Conservation (phyloP, 2,888 invertebrate genomes). For the Perizoma affinitatum region DNA sequence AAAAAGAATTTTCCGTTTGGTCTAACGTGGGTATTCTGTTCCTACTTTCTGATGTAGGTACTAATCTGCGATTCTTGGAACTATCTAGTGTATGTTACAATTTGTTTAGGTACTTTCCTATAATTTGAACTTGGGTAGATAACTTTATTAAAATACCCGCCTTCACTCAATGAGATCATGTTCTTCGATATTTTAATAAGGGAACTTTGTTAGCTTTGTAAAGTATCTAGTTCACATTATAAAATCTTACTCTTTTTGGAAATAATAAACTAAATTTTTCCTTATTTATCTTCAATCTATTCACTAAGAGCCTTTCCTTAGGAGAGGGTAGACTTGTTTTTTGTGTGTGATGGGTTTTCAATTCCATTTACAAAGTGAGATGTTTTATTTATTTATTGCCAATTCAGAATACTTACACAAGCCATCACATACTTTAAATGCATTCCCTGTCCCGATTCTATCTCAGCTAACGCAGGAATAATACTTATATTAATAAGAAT, state of each 20-base stretch:
- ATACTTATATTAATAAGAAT: too few species aligned
- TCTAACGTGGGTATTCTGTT: too few species aligned
- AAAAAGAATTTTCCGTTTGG: too few species aligned
- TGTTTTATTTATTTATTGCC: too few species aligned
- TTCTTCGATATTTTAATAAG: conserved; percentile 37
- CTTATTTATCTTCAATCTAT: background rate
- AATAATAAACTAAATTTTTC: conserved; percentile 1
- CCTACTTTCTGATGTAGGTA: too few species aligned
- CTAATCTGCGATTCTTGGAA: too few species aligned
- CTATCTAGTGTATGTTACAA: too few species aligned
- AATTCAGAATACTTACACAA: too few species aligned
- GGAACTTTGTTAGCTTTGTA: conserved; percentile 30
- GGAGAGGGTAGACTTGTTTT: conserved; percentile 4
- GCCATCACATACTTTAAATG: too few species aligned
- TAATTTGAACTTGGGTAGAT: background rate
- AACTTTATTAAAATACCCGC: conserved; percentile 8
- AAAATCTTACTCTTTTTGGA: conserved; percentile 19
- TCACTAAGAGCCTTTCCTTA: background rate
- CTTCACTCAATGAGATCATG: conserved; percentile 18
- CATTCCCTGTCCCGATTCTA: too few species aligned
- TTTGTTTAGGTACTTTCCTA: background rate
- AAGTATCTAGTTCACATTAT: conserved; percentile 15
- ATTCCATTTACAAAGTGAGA: conserved; percentile 18
- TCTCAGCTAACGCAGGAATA: too few species aligned
- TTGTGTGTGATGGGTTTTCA: conserved; percentile 6